Conservation (phyloP, 2,113 vertebrate species). For the Ivindomyrus marchei region DNA sequence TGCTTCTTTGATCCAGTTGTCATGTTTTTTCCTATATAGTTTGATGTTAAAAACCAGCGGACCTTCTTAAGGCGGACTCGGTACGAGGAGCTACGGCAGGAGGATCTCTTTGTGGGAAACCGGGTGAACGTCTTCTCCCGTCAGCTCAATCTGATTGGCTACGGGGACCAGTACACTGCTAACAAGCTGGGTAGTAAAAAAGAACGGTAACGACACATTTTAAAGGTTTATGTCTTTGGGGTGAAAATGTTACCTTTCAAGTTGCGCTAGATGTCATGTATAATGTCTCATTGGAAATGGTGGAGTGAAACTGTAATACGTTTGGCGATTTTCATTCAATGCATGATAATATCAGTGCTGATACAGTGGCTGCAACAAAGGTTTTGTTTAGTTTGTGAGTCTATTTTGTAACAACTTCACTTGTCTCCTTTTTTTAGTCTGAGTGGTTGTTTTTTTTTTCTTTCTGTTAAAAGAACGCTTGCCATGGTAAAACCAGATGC, state of each 20-base stretch:
- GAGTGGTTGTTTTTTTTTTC: slow-evolving; percentile 21
- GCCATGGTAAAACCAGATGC: slow-evolving; percentile 87
- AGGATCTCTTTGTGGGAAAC: slow-evolving; percentile 87
- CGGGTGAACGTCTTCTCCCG: slow-evolving; percentile 82
- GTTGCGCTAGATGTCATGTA: neutral
- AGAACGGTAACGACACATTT: slow-evolving; percentile 67
- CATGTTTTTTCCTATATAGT: slow-evolving; percentile 53
- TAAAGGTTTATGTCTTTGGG: neutral
- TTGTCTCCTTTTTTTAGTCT: neutral
- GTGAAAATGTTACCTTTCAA: neutral
- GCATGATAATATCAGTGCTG: neutral
- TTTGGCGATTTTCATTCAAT: neutral
- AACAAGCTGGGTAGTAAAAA: slow-evolving; percentile 82
- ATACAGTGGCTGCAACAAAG: neutral
- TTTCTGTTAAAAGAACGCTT: slow-evolving; percentile 64
- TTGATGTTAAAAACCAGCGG: slow-evolving; percentile 85
- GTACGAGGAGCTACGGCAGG: slow-evolving; percentile 68
- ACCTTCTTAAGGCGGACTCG: slow-evolving; percentile 77
- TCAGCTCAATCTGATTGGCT: slow-evolving; percentile 78
- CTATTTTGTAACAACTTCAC: neutral
- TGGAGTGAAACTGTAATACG: neutral
- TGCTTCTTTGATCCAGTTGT: neutral
- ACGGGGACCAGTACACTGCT: slow-evolving; percentile 84
- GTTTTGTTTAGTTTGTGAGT: neutral
- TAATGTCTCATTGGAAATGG: neutral